Base-by-base conservation (phyloP, 2,113 vertebrate genomes). In the Porphyrio hochstetteri region DNA sequence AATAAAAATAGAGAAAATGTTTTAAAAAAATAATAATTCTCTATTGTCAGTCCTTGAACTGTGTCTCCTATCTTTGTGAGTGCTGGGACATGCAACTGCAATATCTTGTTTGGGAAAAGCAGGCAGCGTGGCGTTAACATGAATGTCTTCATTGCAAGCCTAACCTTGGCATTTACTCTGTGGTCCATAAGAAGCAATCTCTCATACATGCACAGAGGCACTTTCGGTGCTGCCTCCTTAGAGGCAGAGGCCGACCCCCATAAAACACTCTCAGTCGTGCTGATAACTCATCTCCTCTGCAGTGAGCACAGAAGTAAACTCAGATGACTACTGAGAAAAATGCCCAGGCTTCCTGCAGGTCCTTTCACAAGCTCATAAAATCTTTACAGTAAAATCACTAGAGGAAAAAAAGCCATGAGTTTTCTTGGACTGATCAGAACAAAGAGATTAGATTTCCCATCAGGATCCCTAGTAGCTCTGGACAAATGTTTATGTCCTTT, bases 1-100 rank as follows among this genome's bases (percentile, higher is more conserved):
- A 96, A 97, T 96, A 93, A 96, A 96, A 86, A 84, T 68, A 90
- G 55, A 80, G 44, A 92, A 94, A 94, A 90, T 90, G 84, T 91
- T 94, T 91, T 75, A 94, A 93, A 95, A 88, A 70, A 20, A 46
- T 46, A 46, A 46, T 19, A 18, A 4, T 1, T 24, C 23, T 60
- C 19, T 93, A 0, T 81, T 91, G 69, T 92, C 61, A 36, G 31
- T 97, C n/a, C 31, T 95, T 96, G 83, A 95, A 14, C 53, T 72
- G 86, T 0, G 5, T 85, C 35, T 80, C 27, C 35, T 80, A 29
- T 76, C 28, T 92, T 67, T 64, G 11, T 61, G 36, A 80, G 35
- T 35, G 14, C 9, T 35, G 44, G 28, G 71, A 28, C 25, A 2
- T 17, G 25, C 10, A 3, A 16, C 19, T n/a, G 56, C 6, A 21